Evolutionary conservation across 2,888 invertebrate species (phyloP).

Genomic region (Oxystoma pomonae): DNA sequence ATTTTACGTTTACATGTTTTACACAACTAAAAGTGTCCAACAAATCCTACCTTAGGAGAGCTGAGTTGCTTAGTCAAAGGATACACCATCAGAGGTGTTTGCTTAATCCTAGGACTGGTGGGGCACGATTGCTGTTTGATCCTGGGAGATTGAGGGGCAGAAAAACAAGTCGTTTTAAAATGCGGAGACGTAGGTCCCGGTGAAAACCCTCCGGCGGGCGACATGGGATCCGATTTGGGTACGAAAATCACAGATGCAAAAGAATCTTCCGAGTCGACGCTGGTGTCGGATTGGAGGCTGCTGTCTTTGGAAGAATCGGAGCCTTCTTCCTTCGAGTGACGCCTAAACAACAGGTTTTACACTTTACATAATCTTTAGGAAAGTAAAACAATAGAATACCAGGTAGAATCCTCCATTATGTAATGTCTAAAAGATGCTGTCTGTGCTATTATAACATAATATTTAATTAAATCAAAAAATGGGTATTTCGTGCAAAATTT

Average conservation of each 20-base stretch:
- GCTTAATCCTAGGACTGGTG: slow-evolving; percentile 63
- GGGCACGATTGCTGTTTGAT: slow-evolving; percentile 67
- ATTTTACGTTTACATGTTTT: no score
- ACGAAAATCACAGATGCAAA: slow-evolving; percentile 91
- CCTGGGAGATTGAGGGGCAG: slow-evolving; percentile 74
- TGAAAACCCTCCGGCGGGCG: slow-evolving; percentile 53
- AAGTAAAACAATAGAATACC: no score
- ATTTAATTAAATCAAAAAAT: no score
- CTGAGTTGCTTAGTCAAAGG: slow-evolving; percentile 58
- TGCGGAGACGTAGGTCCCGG: slow-evolving; percentile 61
- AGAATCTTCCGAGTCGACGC: slow-evolving; percentile 90
- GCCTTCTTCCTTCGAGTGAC: slow-evolving; percentile 81
- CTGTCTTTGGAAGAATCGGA: slow-evolving; percentile 86
- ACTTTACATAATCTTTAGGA: no score
- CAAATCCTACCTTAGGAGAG: slow-evolving; percentile 50
- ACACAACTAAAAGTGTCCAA: no score
- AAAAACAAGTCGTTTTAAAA: slow-evolving; percentile 55
- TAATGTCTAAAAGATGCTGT: no score
- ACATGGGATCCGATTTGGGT: slow-evolving; percentile 72
- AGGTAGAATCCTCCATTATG: no score
- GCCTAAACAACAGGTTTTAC: slow-evolving; percentile 49
- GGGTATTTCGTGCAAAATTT: no score
- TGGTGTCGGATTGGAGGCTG: slow-evolving; percentile 89
- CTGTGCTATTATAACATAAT: no score
- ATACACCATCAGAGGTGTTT: slow-evolving; percentile 53